Evolutionary conservation across 2,797 vertebrate species (phyloP).

Genomic region (Mallotus villosus): DNA sequence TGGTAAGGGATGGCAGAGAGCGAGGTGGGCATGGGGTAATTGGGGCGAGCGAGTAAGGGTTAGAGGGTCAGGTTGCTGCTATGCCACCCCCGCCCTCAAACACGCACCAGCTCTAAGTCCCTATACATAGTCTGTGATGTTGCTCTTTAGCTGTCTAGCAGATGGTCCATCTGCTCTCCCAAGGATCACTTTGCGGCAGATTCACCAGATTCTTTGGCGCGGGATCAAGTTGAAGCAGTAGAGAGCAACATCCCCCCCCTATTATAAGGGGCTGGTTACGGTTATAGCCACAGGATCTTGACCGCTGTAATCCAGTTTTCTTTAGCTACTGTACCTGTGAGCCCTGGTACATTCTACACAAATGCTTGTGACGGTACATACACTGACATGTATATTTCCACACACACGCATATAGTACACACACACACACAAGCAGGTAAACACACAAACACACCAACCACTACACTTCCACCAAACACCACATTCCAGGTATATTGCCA

Average conservation of each 20-base stretch:
- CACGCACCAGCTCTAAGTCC: slow-evolving; percentile 52
- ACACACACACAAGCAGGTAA: neutral
- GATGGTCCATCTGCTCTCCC: slow-evolving; percentile 74
- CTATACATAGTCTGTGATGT: slow-evolving; percentile 83
- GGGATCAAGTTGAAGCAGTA: slow-evolving; percentile 52
- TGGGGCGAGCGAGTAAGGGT: neutral
- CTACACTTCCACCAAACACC: neutral
- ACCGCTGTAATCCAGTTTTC: neutral
- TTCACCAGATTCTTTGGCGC: slow-evolving; percentile 72
- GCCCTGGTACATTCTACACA: neutral
- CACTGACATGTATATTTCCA: neutral
- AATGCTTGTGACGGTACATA: neutral
- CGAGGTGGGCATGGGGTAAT: neutral
- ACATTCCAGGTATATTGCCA: slow-evolving; percentile 28
- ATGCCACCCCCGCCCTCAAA: slow-evolving; percentile 47
- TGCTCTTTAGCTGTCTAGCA: slow-evolving; percentile 78
- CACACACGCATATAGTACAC: neutral
- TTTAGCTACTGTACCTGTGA: neutral
- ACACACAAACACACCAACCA: neutral
- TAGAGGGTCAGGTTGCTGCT: slow-evolving; percentile 58
- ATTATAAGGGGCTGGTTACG: slow-evolving; percentile 35
- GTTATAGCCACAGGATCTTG: neutral
- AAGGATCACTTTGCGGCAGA: slow-evolving; percentile 76
- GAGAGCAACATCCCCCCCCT: slow-evolving; percentile 46
- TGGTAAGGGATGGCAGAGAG: slow-evolving; percentile 15